Evolutionary conservation across 1,140 invertebrate genomes (phyloP).

Genomic region (Drosophila mojavensis): DNA sequence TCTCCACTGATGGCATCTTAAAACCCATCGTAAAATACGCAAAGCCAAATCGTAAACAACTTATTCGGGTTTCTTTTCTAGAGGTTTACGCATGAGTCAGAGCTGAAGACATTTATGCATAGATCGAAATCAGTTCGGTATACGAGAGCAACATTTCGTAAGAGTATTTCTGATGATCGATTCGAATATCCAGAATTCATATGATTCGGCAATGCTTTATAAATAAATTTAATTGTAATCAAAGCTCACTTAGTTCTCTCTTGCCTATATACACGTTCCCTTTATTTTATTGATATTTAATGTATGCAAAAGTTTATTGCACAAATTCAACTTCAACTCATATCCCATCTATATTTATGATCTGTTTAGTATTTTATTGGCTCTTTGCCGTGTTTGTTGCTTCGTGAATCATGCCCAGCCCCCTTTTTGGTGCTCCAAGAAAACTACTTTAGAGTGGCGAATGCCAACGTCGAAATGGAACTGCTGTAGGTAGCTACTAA

Average conservation of each 20-base stretch:
- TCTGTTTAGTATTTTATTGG: background rate
- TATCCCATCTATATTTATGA: slow-evolving; percentile 1
- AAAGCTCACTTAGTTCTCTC: no score
- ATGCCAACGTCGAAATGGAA: slow-evolving; percentile 18
- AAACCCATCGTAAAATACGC: slow-evolving; percentile 3
- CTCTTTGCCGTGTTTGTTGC: background rate
- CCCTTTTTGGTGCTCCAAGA: slow-evolving; percentile 7
- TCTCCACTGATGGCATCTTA: slow-evolving; percentile 2
- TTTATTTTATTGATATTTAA: background rate
- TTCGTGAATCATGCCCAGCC: slow-evolving; percentile 5
- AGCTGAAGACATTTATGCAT: no score
- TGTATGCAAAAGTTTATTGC: background rate
- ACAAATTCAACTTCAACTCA: background rate
- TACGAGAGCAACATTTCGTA: no score
- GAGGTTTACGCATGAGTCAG: background rate
- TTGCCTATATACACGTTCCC: background rate
- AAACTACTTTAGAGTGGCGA: slow-evolving; percentile 16
- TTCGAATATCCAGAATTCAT: no score
- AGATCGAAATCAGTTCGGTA: no score
- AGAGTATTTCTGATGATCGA: no score
- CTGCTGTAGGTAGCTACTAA: slow-evolving; percentile 43
- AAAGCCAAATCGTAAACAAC: background rate
- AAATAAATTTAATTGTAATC: no score
- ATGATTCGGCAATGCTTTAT: background rate
- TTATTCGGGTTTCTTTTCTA: background rate